Percentiles rank a stretch among this genome's conserved stretches.
phyloP scores from a whole-genome alignment of 2,797 vertebrate species.

The Pantherophis vulpinus region DNA sequence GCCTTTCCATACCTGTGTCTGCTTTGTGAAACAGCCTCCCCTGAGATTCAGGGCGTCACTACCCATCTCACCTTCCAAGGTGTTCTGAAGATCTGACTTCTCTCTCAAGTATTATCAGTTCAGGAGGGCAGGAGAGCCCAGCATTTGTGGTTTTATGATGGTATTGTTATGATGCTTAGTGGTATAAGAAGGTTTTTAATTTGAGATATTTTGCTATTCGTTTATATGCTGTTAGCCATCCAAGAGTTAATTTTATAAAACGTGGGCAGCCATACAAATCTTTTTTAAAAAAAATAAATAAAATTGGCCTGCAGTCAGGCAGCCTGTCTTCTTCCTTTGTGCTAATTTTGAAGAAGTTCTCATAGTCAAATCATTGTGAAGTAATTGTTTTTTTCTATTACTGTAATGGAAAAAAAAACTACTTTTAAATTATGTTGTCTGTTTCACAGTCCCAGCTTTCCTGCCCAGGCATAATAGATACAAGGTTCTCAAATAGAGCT shows the following conservation, averaged over 20 bases:
- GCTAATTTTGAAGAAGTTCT: background rate
- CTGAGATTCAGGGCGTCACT: background rate
- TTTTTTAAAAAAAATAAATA: background rate
- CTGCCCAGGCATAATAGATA: background rate
- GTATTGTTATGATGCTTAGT: background rate
- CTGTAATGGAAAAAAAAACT: background rate
- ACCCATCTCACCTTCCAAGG: background rate
- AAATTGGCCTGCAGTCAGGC: background rate
- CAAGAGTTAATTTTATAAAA: background rate
- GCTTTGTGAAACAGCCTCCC: background rate
- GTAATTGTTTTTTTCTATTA: background rate
- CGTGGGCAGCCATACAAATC: background rate
- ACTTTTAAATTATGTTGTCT: background rate
- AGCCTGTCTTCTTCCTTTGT: background rate
- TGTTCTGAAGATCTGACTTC: background rate
- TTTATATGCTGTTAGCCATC: background rate
- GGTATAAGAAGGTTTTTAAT: background rate
- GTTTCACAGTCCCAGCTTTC: background rate
- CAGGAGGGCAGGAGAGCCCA: background rate
- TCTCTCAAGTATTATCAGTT: background rate
- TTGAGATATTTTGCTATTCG: background rate
- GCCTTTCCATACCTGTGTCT: background rate
- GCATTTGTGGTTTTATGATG: background rate
- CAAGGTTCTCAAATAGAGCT: background rate
- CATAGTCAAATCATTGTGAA: background rate